Conservation (phyloP, 2,888 invertebrate genomes). For the Arenicola marina region DNA sequence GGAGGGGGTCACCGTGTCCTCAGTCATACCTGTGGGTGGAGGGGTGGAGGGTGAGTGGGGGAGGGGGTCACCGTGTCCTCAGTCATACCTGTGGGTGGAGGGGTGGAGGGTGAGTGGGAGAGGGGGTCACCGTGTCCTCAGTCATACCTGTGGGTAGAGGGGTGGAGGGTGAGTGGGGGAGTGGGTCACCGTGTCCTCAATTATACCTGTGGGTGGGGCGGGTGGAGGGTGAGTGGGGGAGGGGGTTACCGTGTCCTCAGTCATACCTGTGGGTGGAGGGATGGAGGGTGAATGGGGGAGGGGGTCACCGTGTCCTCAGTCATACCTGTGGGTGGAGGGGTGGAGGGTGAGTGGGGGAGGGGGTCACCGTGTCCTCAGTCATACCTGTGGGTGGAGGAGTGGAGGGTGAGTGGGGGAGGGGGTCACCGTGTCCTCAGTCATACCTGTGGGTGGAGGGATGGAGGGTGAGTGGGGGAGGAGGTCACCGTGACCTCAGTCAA, state of each 20-base stretch:
- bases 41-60: too few species aligned
- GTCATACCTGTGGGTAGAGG: constrained; percentile 65
- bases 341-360: too few species aligned
- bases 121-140: constrained; percentile 77
- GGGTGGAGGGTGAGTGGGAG: too few species aligned
- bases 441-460: constrained; percentile 59
- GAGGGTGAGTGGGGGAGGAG: too few species aligned
- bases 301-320: constrained; percentile 77
- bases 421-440: constrained; percentile 76
- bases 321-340: constrained; percentile 62
- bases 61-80: constrained; percentile 78
- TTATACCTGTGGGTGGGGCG: constrained; percentile 64
- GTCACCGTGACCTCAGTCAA: constrained; percentile 77
- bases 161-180: too few species aligned
- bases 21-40: constrained; percentile 65
- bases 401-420: too few species aligned
- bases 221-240: too few species aligned
- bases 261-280: constrained; percentile 63
- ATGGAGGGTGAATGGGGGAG: too few species aligned
- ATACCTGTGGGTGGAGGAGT: constrained; percentile 62
- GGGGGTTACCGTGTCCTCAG: constrained; percentile 75
- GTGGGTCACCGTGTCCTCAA: constrained; percentile 77
- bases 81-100: constrained; percentile 64
- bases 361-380: constrained; percentile 76
- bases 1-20: constrained; percentile 80